Evolutionary conservation across 2,113 vertebrate species (phyloP).

Genomic region (Amblyopsis rosae): DNA sequence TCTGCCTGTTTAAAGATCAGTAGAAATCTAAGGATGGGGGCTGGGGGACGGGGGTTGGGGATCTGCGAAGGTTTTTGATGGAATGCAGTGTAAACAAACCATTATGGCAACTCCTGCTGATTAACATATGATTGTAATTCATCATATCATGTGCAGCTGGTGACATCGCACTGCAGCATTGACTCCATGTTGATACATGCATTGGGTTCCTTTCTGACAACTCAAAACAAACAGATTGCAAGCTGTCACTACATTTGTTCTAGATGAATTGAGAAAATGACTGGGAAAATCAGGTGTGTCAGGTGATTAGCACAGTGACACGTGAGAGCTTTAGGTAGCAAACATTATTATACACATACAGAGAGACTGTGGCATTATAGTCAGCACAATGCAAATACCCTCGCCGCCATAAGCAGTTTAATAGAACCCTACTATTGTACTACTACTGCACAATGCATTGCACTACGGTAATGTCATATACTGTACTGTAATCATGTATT

Average conservation of each 20-base stretch:
- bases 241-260: conserved; percentile 61
- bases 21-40: neutral
- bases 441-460: neutral
- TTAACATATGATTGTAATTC: conserved; percentile 78
- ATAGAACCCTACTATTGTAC: neutral
- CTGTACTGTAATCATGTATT: neutral
- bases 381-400: neutral
- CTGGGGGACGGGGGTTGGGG: neutral
- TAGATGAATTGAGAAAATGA: conserved; percentile 62
- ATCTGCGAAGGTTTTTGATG: conserved; percentile 55
- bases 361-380: conserved; percentile 20
- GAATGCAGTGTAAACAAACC: conserved; percentile 69
- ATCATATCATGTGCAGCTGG: conserved; percentile 71
- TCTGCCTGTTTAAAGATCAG: conserved; percentile 50
- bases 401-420: neutral
- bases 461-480: neutral
- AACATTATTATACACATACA: conserved; percentile 14
- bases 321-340: conserved; percentile 43
- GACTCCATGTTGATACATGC: conserved; percentile 69
- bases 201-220: conserved; percentile 68
- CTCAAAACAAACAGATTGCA: conserved; percentile 71
- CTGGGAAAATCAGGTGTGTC: conserved; percentile 68
- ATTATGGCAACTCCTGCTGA: conserved; percentile 67
- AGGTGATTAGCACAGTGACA: conserved; percentile 65
- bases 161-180: conserved; percentile 72